Evolutionary conservation across 2,113 vertebrate species (phyloP), one percentile per base, ranked within the genome.

Genomic region (Erinaceus europaeus): DNA sequence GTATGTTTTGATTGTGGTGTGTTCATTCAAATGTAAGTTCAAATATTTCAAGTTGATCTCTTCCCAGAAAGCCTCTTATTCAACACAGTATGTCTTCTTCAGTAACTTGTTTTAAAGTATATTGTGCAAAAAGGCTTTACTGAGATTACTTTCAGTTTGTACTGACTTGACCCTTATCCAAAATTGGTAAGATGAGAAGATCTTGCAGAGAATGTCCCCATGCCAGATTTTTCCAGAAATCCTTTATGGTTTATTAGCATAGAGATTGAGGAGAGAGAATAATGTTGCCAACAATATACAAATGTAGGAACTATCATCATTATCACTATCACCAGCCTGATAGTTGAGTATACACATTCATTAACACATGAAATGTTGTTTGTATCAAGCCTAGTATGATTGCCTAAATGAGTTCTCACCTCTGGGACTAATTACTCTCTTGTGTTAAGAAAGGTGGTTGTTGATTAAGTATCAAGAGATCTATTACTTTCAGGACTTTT

Each of bases 361-460:
- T 29, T 20, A 55, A 38, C 40, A 86, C 40, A 65, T 69, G 52
- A 27, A 36, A 18, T 50, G 9, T 62, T 64, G 27, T 32, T 48
- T 17, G 14, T 69, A 69, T 32, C 55, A 57, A 14, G 64, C 48
- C 46, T 88, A 57, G 44, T 57, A 12, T 72, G 15, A 38, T 78
- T 34, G 20, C 25, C 42, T 40, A 36, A 77, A 73, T 64, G 36
- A 74, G 44, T n/a, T 68, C 67, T 87, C 27, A 40, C 55, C 48
- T 61, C 50, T 18, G 69, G 21, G 27, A 75, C 15, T 84, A 84
- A 84, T 91, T 84, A 75, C 18, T 74, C 40, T 85, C 67, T 62
- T 29, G 34, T n/a, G 21, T 21, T 38, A 67, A 91, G 46, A 72
- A 87, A 9, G 23, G 6, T 32, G n/a, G 55, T n/a, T 87, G 23